A percentile compares a stretch with the other conserved stretches of the same genome.
These are phyloP conservation scores for Drosophila diplacantha DNA, from an alignment of 2,888 invertebrate genomes.

Conservation along the genomic window DNA sequence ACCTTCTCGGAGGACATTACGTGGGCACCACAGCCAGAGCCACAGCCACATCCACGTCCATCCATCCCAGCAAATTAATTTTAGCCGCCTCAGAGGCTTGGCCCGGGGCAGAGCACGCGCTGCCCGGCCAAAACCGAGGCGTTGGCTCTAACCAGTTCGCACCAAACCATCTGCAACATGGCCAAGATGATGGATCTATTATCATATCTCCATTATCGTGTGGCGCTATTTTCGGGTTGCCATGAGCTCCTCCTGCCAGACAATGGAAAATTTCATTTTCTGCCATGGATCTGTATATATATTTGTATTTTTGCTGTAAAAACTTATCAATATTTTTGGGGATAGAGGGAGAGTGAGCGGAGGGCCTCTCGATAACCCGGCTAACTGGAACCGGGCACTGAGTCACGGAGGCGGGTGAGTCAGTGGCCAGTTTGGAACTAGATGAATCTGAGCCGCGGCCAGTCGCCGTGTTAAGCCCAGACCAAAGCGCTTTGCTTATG, in stretches of 20 bases:
- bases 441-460: constrained; percentile 47
- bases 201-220: constrained; percentile 24
- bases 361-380: not conserved
- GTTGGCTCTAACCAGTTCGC: constrained; percentile 27
- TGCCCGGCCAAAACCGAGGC: not conserved
- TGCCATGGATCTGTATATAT: not conserved
- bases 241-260: constrained; percentile 8
- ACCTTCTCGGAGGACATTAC: constrained; percentile 8
- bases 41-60: constrained; percentile 7
- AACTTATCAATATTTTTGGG: constrained; percentile 13
- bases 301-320: constrained; percentile 9
- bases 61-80: constrained; percentile 10
- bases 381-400: constrained; percentile 30
- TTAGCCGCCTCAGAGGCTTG: constrained; percentile 25
- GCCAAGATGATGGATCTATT: constrained; percentile 20
- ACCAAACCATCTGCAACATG: constrained; percentile 24
- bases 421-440: constrained; percentile 56
- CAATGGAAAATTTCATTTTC: constrained; percentile 34
- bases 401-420: constrained; percentile 47
- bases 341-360: not conserved
- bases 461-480: constrained; percentile 28
- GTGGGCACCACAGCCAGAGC: not conserved
- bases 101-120: constrained; percentile 21
- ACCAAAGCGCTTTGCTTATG: constrained; percentile 48
- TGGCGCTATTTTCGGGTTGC: constrained; percentile 26